A percentile compares a stretch with the other conserved stretches of the same genome.
Conservation (phyloP, 2,113 vertebrate genomes). For the Pontoporia blainvillei region DNA sequence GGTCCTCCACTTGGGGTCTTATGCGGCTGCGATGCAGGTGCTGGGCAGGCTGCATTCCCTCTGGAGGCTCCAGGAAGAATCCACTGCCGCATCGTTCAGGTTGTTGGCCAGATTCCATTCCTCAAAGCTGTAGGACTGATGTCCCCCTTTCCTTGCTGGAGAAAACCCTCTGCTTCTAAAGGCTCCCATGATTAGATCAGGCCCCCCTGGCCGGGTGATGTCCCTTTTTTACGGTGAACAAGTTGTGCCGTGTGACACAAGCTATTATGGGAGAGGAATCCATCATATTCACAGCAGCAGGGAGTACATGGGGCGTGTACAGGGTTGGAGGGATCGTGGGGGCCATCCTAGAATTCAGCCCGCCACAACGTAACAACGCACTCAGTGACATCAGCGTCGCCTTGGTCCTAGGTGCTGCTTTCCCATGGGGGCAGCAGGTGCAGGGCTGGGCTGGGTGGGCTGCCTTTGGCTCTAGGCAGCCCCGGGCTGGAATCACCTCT, state of each 20-base stretch:
- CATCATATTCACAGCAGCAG: accelerated
- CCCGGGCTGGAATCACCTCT: not conserved
- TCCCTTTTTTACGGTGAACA: not conserved
- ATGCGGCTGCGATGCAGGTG: accelerated
- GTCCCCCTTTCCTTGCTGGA: not conserved
- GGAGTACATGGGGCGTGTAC: not conserved
- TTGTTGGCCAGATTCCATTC: not conserved
- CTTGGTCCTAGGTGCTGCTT: not conserved
- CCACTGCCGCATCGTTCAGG: accelerated
- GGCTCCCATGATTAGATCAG: not conserved
- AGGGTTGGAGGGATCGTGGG: not conserved
- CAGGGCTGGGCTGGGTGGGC: not conserved
- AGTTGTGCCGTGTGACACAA: accelerated
- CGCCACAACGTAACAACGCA: not conserved
- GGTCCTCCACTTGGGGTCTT: not conserved
- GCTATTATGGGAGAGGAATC: not conserved
- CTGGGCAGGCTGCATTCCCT: accelerated
- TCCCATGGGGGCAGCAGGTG: accelerated
- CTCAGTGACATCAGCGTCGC: not conserved
- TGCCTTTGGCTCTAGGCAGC: not conserved
- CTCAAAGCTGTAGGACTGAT: not conserved
- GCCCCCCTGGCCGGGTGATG: no score
- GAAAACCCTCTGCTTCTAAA: not conserved
- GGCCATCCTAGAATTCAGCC: not conserved
- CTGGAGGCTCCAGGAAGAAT: not conserved